Evolutionary conservation across 2,888 invertebrate species (phyloP), one percentile per base, ranked within the genome.

Genomic region (Labia minor): DNA sequence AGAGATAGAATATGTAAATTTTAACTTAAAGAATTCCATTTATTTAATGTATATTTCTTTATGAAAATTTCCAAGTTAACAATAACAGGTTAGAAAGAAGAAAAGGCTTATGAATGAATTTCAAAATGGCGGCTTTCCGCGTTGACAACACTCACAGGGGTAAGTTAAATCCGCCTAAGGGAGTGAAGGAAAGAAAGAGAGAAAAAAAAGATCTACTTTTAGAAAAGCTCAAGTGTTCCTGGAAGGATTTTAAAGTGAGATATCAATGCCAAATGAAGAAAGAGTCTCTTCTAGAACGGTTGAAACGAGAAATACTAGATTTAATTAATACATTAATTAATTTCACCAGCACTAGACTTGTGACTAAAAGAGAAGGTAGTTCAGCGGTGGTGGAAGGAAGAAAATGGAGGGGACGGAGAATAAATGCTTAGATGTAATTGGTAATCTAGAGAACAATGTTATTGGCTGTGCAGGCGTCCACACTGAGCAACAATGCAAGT

Each of bases 281-380:
- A 4, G 2, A 49, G 16, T 14, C 49, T 14, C 16, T 14, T 49
- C 49, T n/a, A 10, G 8, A 49, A 49, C 14, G 49, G n/a, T 11
- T 49, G 49, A 49, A 49, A 49, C 49, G 49, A 49, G 49, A 49
- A 49, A 49, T 49, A 49, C 49, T 49, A 11, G 49, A 49, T 49
- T 49, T 49, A 49, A 49, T 49, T 49, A 49, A 49, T 49, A 49
- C 49, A 49, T 49, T 49, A 49, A 49, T 49, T 49, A 49, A 49
- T 49, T 49, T 49, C 49, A 11, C 14, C 14, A 4, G 2, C 49
- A 3, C 49, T 49, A 3, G 49, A 4, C 8, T 26, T 26, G 26
- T 11, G 49, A 49, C n/a, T 49, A 11, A 49, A 49, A 16, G 49
- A 49, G 49, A 49, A 49, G 26, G 26, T 26, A 8, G 26, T 26